Base-by-base conservation (phyloP, 2,113 vertebrate genomes). In the Eira barbara region DNA sequence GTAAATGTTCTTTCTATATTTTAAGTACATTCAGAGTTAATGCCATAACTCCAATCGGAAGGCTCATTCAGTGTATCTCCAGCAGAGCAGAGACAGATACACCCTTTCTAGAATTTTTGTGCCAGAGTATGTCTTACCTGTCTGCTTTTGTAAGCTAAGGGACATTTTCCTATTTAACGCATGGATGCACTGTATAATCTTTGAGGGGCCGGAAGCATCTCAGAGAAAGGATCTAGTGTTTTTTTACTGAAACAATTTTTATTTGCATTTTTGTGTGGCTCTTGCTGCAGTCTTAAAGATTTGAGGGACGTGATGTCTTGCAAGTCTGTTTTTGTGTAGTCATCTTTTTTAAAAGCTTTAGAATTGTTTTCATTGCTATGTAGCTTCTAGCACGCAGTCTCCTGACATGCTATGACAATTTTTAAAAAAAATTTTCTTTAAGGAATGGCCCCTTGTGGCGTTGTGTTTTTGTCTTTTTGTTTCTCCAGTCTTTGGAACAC, bases 401-500 rank as follows among this genome's bases (percentile, higher is more conserved):
- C 76, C 39, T 12, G 31, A 61, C 15, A 36, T 11, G 11, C 15
- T 34, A 59, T 69, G 99, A 98, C 86, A 99, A 76, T 98, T 67
- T 39, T 39, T 89, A 55, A 9, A 23, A 93, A n/a, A 67, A 27
- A 7, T 31, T 93, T 57, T 23, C 5, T 47, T 80, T 49, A 69
- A 84, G 34, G 34, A 78, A 49, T 81, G n/a, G 34, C 14, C 13
- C 13, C 39, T 20, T n/a, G 8, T 29, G 31, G 11, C 74, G 42
- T 39, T 45, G 34, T 49, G 18, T 69, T 69, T 29, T 3, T 34
- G 14, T 55, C 29, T 39, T 47, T 69, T 20, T 69, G 7, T 99
- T 95, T 96, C 98, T 80, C 99, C 99, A 73, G 99, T 25, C 39
- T 71, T 59, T 67, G 59, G 25, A 15, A 20, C 3, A 36, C 20